Evolutionary conservation across 2,113 vertebrate genomes (phyloP), one percentile per base, ranked within the genome.

Genomic region (Ameiurus melas): DNA sequence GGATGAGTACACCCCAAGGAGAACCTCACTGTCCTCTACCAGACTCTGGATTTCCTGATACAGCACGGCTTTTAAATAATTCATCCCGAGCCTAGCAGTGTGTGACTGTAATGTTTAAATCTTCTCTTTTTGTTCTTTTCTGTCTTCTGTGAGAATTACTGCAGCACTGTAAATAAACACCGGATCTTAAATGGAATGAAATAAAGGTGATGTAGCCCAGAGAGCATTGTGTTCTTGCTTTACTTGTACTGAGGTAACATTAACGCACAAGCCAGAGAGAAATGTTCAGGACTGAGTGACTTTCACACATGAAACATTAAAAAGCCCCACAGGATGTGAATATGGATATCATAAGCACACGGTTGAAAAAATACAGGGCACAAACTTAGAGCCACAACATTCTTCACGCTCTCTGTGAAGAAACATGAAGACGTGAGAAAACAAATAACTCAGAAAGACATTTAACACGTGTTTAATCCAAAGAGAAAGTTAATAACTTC

Each of bases 21-120:
- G 55, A 80, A 85, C 36, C 39, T 30, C 13, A 13, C 64, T 87
- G 86, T 55, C 55, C 86, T 87, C 36, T 57, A 53, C 25, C 71
- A 85, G 64, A 57, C 70, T 77, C 68, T 71, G 30, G 30, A 5
- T 71, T 71, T 43, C 27, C 77, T 55, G 51, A 79, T 79, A 30
- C 27, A 79, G 75, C 43, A n/a, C 14, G 12, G 1, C 73, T 75
- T 78, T 53, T 17, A n/a, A n/a, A 79, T 79, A 2, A 51, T 79
- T 27, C 6, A 79, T 55, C 25, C 51, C 55, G 51, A 80, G 6
- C 27, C 39, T 25, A 19, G 33, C 3, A 43, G 33, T 43, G 71
- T 75, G 3, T 25, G 39, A 14, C 10, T 22, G 36, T 27, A 22
- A 75, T 13, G 20, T 33, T 77, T 25, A 39, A 73, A 33, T 75